These are phyloP conservation scores for Delia radicum DNA, from an alignment of 1,140 invertebrate species.

Conservation along the genomic window DNA sequence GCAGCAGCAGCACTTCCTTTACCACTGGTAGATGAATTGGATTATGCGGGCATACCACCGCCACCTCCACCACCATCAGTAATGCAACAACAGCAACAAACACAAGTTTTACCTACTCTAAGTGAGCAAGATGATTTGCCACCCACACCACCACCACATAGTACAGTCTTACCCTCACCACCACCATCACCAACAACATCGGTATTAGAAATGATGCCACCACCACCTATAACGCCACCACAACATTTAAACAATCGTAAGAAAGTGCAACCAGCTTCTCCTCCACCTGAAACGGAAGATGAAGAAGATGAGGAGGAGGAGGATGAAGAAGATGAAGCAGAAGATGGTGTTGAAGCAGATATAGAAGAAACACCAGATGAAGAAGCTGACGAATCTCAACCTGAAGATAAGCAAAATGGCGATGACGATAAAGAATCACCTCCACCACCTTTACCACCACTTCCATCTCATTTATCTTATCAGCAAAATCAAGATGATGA, in stretches of 20 bases:
- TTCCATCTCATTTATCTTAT: constrained; percentile 50
- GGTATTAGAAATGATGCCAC: constrained; percentile 44
- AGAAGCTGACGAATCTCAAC: constrained; percentile 19
- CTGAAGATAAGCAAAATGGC: neutral
- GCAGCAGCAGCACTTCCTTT: constrained; percentile 39
- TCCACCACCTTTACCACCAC: constrained; percentile 49
- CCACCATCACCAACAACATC: constrained; percentile 40
- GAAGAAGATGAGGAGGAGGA: constrained; percentile 42
- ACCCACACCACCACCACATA: constrained; percentile 44
- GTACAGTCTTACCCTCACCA: constrained; percentile 31
- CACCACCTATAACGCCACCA: constrained; percentile 43
- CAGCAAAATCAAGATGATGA: constrained; percentile 34
- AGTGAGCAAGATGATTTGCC: constrained; percentile 51
- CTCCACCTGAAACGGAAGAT: constrained; percentile 36
- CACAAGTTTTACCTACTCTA: constrained; percentile 41
- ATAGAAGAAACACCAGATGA: constrained; percentile 32
- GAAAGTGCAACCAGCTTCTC: constrained; percentile 16
- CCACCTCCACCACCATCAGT: constrained; percentile 38
- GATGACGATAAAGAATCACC: constrained; percentile 39
- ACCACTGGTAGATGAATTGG: constrained; percentile 33
- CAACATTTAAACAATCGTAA: constrained; percentile 26
- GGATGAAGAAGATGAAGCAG: constrained; percentile 35
- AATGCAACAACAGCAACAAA: neutral
- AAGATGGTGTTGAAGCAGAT: constrained; percentile 31
- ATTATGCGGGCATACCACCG: constrained; percentile 40